A percentile compares a stretch with the other conserved stretches of the same genome.
These are phyloP conservation scores for Lymantria monacha DNA, from an alignment of 2,888 invertebrate genomes.

Conservation along the genomic window DNA sequence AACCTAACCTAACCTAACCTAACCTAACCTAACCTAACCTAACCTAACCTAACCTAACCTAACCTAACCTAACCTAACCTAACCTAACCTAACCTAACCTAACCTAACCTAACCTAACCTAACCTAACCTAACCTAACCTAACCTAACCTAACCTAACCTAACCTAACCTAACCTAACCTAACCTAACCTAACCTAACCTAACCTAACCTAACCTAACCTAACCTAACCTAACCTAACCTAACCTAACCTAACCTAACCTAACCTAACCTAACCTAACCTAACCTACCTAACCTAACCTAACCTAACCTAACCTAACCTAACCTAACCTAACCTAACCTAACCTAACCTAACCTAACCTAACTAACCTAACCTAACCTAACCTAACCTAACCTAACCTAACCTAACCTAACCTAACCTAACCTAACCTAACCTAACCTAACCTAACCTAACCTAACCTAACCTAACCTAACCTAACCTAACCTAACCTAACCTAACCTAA, in stretches of 20 bases:
- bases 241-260: no score
- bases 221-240: no score
- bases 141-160: neutral
- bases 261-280: conserved; percentile 26
- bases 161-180: no score
- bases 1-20: conserved; percentile 21
- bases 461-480: conserved; percentile 22
- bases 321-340: conserved; percentile 20
- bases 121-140: conserved; percentile 13
- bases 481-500: conserved; percentile 21
- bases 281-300: conserved; percentile 15
- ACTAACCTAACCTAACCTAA: conserved; percentile 24
- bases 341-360: conserved; percentile 15
- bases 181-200: no score
- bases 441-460: conserved; percentile 10
- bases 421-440: conserved; percentile 21
- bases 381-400: conserved; percentile 28
- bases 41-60: conserved; percentile 9
- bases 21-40: conserved; percentile 19
- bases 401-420: conserved; percentile 24
- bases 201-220: conserved; percentile 11
- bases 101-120: conserved; percentile 8
- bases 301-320: conserved; percentile 22
- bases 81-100: conserved; percentile 18
- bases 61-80: conserved; percentile 20